Percentiles rank a stretch among this genome's conserved stretches.
phyloP scores from a whole-genome alignment of 2,113 vertebrate genomes.

The Bos javanicus region DNA sequence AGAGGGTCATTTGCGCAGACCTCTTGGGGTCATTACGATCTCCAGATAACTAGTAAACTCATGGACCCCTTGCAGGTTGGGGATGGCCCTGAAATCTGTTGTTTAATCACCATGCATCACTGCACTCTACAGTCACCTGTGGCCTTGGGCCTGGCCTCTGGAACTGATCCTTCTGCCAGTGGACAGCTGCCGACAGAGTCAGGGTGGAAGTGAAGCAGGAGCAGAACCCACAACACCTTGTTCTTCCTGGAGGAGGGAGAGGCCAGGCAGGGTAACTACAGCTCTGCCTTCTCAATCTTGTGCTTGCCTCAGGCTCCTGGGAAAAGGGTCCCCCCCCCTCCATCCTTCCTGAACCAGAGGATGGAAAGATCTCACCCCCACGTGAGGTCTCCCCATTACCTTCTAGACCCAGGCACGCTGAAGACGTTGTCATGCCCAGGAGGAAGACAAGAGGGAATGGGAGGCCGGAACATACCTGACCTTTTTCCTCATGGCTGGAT shows the following conservation, averaged over 20 bases:
- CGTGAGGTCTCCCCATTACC: background rate
- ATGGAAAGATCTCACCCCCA: background rate
- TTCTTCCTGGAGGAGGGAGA: background rate
- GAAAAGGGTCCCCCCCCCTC: background rate
- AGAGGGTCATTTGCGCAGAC: no score
- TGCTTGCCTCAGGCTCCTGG: background rate
- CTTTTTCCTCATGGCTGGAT: no score
- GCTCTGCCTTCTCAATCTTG: background rate
- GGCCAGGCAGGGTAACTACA: background rate
- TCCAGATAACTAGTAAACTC: background rate
- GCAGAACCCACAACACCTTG: accelerated
- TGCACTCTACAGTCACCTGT: background rate
- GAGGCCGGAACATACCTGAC: background rate
- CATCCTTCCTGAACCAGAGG: background rate
- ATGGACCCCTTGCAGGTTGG: no score
- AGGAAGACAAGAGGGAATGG: background rate
- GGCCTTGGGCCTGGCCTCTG: background rate
- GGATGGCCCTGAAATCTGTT: background rate
- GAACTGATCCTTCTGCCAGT: no score
- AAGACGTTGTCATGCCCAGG: accelerated
- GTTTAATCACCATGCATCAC: no score
- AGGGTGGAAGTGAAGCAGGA: background rate
- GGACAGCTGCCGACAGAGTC: no score
- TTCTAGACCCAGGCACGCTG: background rate
- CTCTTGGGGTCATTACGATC: background rate